Base-by-base conservation (phyloP, 2,888 invertebrate genomes). In the Parnassius orleans region DNA sequence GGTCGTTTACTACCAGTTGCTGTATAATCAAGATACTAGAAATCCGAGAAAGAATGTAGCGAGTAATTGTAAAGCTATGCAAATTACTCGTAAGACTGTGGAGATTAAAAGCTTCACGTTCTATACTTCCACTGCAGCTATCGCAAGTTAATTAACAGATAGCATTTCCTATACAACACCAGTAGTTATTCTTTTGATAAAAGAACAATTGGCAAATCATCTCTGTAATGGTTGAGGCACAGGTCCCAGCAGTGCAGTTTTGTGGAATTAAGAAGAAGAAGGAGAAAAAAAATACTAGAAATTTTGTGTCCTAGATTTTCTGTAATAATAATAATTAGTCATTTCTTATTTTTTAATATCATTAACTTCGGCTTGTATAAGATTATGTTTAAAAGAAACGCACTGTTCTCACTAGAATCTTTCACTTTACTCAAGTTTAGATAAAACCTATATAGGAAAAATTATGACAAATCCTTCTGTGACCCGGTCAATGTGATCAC, bases 31-130 rank as follows among this genome's bases (percentile, higher is more conserved):
- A 72, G 77, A 77, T 75, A 71, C 65, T 65, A 64, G 68, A 68
- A 66, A 67, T 63, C 72, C 70, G 71, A 75, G 77, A 80, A 86
- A 85, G 86, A 87, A 88, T 85, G 85, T 80, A 74, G 74, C 78
- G 74, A 73, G 86, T 84, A 85, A 87, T 87, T 83, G 87, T 86
- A 83, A 80, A 85, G 83, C 71, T 86, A 88, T 89, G 89, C 83
- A 87, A 89, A 89, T 88, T 78, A 77, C 71, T 67, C 57, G 68
- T 68, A 60, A 63, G 63, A 60, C 57, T 47, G 59, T 61, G 63
- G 60, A 69, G 79, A 77, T 77, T 73, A 77, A 78, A 77, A 79
- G 72, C 76, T 72, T 68, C 78, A 74, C 78, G 78, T 79, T 76
- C 68, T 67, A 24, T 68, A 68, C 65, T 66, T 66, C 65, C 67